Base-by-base conservation (phyloP, 2,888 invertebrate species). In the Chymomyza caudatula region DNA sequence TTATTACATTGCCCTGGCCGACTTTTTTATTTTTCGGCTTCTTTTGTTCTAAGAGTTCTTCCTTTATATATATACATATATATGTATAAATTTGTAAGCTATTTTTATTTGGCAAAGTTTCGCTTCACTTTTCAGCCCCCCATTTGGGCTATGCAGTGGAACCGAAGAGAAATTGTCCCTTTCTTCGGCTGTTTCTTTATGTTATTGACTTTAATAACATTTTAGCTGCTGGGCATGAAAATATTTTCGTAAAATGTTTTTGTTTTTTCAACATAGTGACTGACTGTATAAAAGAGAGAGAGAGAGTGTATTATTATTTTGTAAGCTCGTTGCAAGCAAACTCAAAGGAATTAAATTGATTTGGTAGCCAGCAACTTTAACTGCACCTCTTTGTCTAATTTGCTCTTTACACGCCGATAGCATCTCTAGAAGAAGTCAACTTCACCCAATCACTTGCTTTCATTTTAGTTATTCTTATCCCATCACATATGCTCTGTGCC, bases 181-280 rank as follows among this genome's bases (percentile, higher is more conserved):
- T 51, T 51, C 20, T 51, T 20, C 44, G 3, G 11, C 51, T 53
- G 17, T 55, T 59, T 65, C 65, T 67, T 77, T 69, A 69, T 80
- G 78, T 65, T 76, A 74, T 78, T 71, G 74, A 85, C 77, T 84
- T 81, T 80, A 76, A 81, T 84, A 84, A 76, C 65, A 85, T 74
- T 78, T 78, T 79, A 66, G 80, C 80, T 71, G 85, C 73, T 60
- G 67, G 85, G 77, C 73, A 78, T 67, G 63, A 65, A 70, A 66
- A 78, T 71, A 81, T 78, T 76, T 78, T 69, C 67, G 44, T 61
- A 74, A 69, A 83, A 65, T 71, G 51, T 73, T 66, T 65, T 63
- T 62, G 5, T 67, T 60, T 73, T 64, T 61, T 52, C 52, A 43
- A 15, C 43, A 15, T 4, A 43, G 17, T 47, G n/a, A n/a, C 11